A percentile compares a stretch with the other conserved stretches of the same genome.
Evolutionary conservation across 2,888 invertebrate genomes (phyloP).

Genomic region (Cheilosia pagana): DNA sequence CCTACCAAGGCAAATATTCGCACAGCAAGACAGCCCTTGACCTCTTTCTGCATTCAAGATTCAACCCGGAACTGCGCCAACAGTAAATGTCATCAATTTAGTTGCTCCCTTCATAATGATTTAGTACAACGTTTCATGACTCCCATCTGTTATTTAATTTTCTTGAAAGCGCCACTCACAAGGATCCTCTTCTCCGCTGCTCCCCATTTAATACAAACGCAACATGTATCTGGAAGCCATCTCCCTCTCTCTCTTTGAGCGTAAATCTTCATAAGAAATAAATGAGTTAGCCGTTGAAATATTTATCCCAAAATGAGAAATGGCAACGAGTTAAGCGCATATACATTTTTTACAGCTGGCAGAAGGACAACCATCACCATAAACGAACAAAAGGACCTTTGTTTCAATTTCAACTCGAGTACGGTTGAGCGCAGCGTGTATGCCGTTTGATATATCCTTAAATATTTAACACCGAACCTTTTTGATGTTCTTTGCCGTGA

Average conservation of each 20-base stretch:
- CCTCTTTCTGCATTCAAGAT: slow-evolving; percentile 2
- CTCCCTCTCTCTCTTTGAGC: neutral
- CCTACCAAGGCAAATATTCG: too few relatives aligned
- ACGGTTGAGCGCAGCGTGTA: neutral
- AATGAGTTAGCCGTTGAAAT: slow-evolving; percentile 67
- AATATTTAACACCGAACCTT: slow-evolving; percentile 46
- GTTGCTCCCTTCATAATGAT: slow-evolving; percentile 22
- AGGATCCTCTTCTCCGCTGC: neutral
- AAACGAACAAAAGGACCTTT: slow-evolving; percentile 25
- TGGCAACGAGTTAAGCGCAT: slow-evolving; percentile 63
- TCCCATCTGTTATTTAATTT: slow-evolving; percentile 54
- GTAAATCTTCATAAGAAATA: slow-evolving; percentile 73
- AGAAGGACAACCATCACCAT: slow-evolving; percentile 44
- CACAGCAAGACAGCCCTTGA: neutral
- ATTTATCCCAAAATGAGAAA: slow-evolving; percentile 73
- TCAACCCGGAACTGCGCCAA: neutral
- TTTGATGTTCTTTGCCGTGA: neutral
- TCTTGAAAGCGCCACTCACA: slow-evolving; percentile 38
- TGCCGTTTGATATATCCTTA: slow-evolving; percentile 33
- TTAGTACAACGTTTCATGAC: slow-evolving; percentile 35
- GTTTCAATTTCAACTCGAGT: slow-evolving; percentile 37
- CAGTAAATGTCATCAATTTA: slow-evolving; percentile 31
- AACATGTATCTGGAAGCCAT: slow-evolving; percentile 31
- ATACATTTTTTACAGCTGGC: slow-evolving; percentile 2
- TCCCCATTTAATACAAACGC: slow-evolving; percentile 5